Base-by-base conservation (phyloP, 2,888 invertebrate species). In the Cremastobaeus sp. region DNA sequence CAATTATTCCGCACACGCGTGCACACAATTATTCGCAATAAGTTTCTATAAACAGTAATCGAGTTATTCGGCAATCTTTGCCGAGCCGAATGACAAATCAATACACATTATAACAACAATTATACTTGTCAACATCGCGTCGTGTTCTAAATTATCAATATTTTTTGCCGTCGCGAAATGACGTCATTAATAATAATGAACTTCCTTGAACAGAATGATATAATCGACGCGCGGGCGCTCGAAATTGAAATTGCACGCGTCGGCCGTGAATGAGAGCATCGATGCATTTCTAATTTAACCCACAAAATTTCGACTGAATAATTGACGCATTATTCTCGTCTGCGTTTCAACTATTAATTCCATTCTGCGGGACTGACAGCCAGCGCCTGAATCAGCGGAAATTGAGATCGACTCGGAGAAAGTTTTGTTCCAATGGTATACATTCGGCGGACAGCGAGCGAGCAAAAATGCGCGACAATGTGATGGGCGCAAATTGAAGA, bases 331-430 rank as follows among this genome's bases (percentile, higher is more conserved):
- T 74, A 74, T 70, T 70, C 74, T 21, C 52, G 64, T 64, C 64
- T 59, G 47, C 54, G 48, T 65, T 74, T 70, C 60, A 65, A 65
- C 69, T 65, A 55, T 70, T 70, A 60, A 70, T 41, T 65, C 34
- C 50, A 35, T 54, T 39, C 59, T n/a, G 50, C 54, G 48, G 30
- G 25, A 41, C 21, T 47, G 55, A 55, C 60, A 18, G 14, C 34
- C 34, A 41, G 48, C 18, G 30, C 34, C 52, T 64, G 69, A 74
- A 74, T 69, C 59, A 43, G 55, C 59, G 65, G 55, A 74, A 74
- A 74, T 74, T 74, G 65, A 70, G 70, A 74, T 74, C 73, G 69
- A 76, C 64, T 64, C 35, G 47, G 65, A 69, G 76, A 60, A 75
- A 70, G 73, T 70, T 65, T 71, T 69, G 64, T 45, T 69, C 65